These are phyloP conservation scores for Amphimedon queenslandica DNA, from an alignment of 37 sponge, comb jelly and placozoan species.

Conservation along the genomic window DNA sequence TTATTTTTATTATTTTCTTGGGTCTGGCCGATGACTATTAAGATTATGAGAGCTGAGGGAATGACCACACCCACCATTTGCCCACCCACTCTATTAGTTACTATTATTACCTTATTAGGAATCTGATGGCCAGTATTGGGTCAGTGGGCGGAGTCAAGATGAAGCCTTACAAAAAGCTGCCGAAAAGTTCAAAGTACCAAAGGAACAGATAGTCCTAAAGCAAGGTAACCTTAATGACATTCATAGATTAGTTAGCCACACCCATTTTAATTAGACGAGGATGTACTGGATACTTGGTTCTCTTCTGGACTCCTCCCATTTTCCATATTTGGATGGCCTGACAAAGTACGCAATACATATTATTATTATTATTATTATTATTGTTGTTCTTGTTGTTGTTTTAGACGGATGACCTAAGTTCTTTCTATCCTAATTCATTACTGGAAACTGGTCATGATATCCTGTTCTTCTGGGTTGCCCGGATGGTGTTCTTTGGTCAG, in stretches of 20 bases:
- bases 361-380: neutral
- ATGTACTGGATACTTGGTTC: slow-evolving; percentile 99
- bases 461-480: slow-evolving; percentile 99
- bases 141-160: slow-evolving; percentile 80
- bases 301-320: slow-evolving; percentile 96
- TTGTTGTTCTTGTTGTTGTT: neutral
- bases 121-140: slow-evolving; percentile 57
- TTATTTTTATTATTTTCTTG: slow-evolving; percentile 1
- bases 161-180: slow-evolving; percentile 85
- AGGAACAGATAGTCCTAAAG: slow-evolving; percentile 62
- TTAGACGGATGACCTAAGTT: slow-evolving; percentile 70
- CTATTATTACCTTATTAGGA: slow-evolving; percentile 36
- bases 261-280: slow-evolving; percentile 71
- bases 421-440: slow-evolving; percentile 83
- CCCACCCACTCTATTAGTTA: too few species aligned
- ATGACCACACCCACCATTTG: neutral
- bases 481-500: slow-evolving; percentile 93
- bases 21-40: slow-evolving; percentile 34
- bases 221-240: slow-evolving; percentile 46
- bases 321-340: slow-evolving; percentile 96
- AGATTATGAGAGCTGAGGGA: slow-evolving; percentile 81
- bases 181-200: slow-evolving; percentile 69
- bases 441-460: slow-evolving; percentile 99
- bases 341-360: slow-evolving; percentile 39
- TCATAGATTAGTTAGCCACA: neutral